Percentiles rank a stretch among this genome's conserved stretches.
Evolutionary conservation across 2,888 invertebrate genomes (phyloP).

Genomic region (Tachina grossa): DNA sequence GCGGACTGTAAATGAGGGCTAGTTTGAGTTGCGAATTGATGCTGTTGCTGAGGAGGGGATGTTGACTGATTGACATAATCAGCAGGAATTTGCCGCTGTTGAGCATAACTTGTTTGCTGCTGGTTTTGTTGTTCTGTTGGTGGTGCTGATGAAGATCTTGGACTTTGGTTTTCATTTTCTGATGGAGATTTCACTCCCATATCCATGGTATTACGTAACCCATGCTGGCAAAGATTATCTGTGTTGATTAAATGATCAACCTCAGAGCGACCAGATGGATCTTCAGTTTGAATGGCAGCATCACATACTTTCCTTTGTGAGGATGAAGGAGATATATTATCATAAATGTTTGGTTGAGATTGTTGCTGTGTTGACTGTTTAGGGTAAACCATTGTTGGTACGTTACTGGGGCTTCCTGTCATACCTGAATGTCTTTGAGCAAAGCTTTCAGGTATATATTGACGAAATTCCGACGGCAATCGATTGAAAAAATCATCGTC

Average conservation of each 20-base stretch:
- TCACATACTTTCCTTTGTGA: constrained; percentile 80
- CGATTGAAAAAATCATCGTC: constrained; percentile 81
- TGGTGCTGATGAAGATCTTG: constrained; percentile 91
- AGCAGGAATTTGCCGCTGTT: constrained; percentile 73
- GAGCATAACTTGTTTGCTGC: constrained; percentile 66
- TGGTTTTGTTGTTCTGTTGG: constrained; percentile 83
- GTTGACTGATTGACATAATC: constrained; percentile 73
- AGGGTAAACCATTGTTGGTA: constrained; percentile 61
- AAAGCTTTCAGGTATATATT: constrained; percentile 82
- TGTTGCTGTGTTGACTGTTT: constrained; percentile 68
- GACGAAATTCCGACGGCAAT: constrained; percentile 82
- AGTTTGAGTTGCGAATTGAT: constrained; percentile 78
- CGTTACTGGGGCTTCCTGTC: constrained; percentile 42
- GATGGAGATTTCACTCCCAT: constrained; percentile 87
- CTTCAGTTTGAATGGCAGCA: constrained; percentile 83
- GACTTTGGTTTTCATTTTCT: constrained; percentile 84
- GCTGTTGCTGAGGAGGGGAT: constrained; percentile 69
- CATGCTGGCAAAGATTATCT: constrained; percentile 85
- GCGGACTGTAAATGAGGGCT: constrained; percentile 78
- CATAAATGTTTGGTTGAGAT: constrained; percentile 74
- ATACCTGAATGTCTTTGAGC: constrained; percentile 76
- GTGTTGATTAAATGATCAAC: constrained; percentile 77
- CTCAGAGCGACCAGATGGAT: constrained; percentile 75
- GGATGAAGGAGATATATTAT: constrained; percentile 75
- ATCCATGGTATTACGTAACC: constrained; percentile 90